A percentile compares a stretch with the other conserved stretches of the same genome.
phyloP scores from a whole-genome alignment of 2,113 vertebrate species.

The Limnothrissa miodon region DNA sequence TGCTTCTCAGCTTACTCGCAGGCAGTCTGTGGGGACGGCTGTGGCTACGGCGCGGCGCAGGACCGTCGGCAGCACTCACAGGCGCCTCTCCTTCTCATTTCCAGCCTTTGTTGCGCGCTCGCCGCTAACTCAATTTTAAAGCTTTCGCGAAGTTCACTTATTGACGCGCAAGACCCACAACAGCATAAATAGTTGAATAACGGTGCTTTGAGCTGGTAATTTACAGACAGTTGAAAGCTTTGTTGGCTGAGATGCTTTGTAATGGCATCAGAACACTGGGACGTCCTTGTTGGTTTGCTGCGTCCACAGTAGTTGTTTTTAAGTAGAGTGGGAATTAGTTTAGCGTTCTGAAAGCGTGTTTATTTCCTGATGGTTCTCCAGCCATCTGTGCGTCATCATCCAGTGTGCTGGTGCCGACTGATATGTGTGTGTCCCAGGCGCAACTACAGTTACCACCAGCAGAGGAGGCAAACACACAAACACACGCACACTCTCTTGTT shows the following conservation, averaged over 20 bases:
- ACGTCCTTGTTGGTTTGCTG: neutral
- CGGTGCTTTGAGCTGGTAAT: neutral
- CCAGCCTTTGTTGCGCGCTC: neutral
- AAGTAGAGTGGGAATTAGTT: neutral
- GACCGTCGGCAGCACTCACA: neutral
- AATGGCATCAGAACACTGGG: neutral
- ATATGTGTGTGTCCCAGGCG: no score
- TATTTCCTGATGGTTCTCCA: no score
- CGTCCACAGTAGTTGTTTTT: neutral
- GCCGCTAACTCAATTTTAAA: neutral
- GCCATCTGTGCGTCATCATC: neutral
- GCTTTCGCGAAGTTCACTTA: neutral
- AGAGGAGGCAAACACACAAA: neutral
- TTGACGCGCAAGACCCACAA: neutral
- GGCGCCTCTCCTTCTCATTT: neutral
- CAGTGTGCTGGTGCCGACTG: neutral
- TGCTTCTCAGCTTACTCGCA: neutral
- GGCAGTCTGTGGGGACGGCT: neutral
- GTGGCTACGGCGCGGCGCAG: neutral
- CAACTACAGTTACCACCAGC: no score
- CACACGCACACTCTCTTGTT: no score
- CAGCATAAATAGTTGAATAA: neutral
- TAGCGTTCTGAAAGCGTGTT: neutral
- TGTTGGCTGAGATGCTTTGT: neutral
- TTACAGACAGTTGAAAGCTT: neutral